A percentile compares a stretch with the other conserved stretches of the same genome.
Evolutionary conservation across 2,113 vertebrate species (phyloP).

Genomic region (Synodontis membranacea): DNA sequence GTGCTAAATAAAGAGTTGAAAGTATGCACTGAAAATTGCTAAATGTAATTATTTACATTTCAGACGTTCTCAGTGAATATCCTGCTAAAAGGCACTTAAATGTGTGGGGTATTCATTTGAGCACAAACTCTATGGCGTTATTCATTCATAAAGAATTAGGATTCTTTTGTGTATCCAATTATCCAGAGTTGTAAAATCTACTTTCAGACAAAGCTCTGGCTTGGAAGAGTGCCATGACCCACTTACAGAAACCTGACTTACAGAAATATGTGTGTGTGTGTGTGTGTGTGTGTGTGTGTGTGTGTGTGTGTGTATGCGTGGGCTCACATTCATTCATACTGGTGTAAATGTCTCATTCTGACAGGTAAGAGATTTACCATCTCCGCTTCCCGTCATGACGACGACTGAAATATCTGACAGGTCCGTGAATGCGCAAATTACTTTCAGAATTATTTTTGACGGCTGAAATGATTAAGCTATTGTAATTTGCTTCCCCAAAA

Average conservation of each 20-base stretch:
- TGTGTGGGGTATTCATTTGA: background rate
- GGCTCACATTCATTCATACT: slow-evolving; percentile 22
- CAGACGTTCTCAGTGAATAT: background rate
- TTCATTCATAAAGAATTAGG: background rate
- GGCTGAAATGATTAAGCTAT: background rate
- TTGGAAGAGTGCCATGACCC: slow-evolving; percentile 18
- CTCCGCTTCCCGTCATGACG: slow-evolving; percentile 24
- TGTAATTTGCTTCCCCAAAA: background rate
- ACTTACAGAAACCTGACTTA: slow-evolving; percentile 28
- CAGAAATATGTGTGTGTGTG: slow-evolving; percentile 6
- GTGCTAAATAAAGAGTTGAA: slow-evolving; percentile 3
- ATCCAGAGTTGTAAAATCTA: slow-evolving; percentile 6
- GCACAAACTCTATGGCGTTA: background rate
- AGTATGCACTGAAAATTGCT: background rate
- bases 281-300: slow-evolving; percentile 10
- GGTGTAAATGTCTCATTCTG: slow-evolving; percentile 22
- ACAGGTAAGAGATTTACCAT: slow-evolving; percentile 32
- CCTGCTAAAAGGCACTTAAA: background rate
- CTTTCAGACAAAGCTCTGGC: slow-evolving; percentile 13
- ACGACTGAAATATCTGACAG: slow-evolving; percentile 7
- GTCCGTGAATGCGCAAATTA: slow-evolving; percentile 1
- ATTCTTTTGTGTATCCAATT: slow-evolving; percentile 5
- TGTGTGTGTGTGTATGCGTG: background rate
- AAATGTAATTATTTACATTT: background rate
- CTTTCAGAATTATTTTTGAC: background rate